Evolutionary conservation across 1,140 invertebrate genomes (phyloP), one percentile per base, ranked within the genome.

Genomic region (Drosophila parabipectinata): DNA sequence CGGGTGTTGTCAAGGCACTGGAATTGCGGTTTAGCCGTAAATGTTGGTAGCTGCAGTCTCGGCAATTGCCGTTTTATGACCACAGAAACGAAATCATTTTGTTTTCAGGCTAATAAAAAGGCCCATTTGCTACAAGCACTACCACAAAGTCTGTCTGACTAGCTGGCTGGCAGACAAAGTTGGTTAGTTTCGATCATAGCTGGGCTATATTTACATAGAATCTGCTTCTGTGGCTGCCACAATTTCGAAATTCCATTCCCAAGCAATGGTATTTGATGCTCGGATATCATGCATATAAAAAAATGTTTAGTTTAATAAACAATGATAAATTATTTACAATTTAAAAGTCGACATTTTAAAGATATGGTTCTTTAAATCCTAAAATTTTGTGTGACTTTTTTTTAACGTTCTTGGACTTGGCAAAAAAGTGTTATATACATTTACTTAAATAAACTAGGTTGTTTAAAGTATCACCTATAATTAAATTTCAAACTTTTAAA

Each of bases 1-100:
- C 82, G 82, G 82, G 82, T 85, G 82, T 76, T 85, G 66, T 85
- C 83, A 79, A 69, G 53, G 62, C 56, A 60, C 51, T 73, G 59
- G 56, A 67, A 53, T 59, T 48, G 61, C 53, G 24, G 44, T 56
- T 58, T 24, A 63, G 72, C 68, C 57, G 44, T 48, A 45, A 50
- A 26, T 44, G 47, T 71, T 76, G 53, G 66, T 45, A 74, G 77
- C 51, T 18, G 47, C 26, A 79, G 51, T 47, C 56, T 26, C 21
- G 57, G 37, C 48, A 82, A 58, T 56, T 61, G 63, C 34, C 74
- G 50, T 61, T 76, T 84, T 79, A 84, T 56, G 72, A 44, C 48
- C 48, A 21, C 30, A 41, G 10, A 39, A 59, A 76, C 26, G 51
- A 57, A 76, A 76, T 68, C 48, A 79, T 72, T 83, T 60, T 58